Percentiles rank a stretch among this genome's conserved stretches.
These are phyloP conservation scores for Hyalella azteca DNA, from an alignment of 2,888 invertebrate genomes.

Conservation along the genomic window DNA sequence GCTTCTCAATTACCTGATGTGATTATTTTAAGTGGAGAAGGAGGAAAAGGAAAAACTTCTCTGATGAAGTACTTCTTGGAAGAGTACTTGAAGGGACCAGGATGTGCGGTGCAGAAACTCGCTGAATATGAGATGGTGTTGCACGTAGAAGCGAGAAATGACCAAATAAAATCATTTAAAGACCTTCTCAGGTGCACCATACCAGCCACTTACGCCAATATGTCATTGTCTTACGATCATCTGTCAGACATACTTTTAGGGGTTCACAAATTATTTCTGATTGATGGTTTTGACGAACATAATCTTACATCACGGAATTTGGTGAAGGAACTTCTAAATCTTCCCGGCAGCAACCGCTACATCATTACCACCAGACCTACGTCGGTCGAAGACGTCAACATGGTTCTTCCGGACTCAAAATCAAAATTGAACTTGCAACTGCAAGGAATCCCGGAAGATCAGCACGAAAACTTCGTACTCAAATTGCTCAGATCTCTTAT, in stretches of 20 bases:
- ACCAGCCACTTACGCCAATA: conserved; percentile 43
- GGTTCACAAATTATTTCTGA: conserved; percentile 43
- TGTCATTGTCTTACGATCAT: conserved; percentile 38
- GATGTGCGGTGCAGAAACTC: not conserved
- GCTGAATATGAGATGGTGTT: conserved; percentile 42
- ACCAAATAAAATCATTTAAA: conserved; percentile 31
- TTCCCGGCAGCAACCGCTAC: conserved; percentile 40
- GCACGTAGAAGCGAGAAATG: conserved; percentile 41
- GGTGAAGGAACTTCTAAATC: conserved; percentile 44
- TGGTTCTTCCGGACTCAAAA: conserved; percentile 30
- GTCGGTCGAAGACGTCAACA: conserved; percentile 29
- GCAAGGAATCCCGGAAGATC: conserved; percentile 48
- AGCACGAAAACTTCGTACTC: conserved; percentile 8
- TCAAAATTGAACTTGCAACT: conserved; percentile 40
- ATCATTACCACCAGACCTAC: conserved; percentile 42
- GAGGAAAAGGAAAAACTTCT: conserved; percentile 51
- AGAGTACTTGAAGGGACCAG: conserved; percentile 5
- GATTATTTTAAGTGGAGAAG: conserved; percentile 43
- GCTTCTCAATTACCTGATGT: conserved; percentile 44
- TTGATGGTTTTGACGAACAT: conserved; percentile 48
- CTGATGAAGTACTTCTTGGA: conserved; percentile 42
- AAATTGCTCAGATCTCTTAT: not conserved
- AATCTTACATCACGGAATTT: conserved; percentile 40
- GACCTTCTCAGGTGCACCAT: conserved; percentile 38
- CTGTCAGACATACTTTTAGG: conserved; percentile 40